Evolutionary conservation across 2,113 vertebrate genomes (phyloP).

Genomic region (Nanorana parkeri): DNA sequence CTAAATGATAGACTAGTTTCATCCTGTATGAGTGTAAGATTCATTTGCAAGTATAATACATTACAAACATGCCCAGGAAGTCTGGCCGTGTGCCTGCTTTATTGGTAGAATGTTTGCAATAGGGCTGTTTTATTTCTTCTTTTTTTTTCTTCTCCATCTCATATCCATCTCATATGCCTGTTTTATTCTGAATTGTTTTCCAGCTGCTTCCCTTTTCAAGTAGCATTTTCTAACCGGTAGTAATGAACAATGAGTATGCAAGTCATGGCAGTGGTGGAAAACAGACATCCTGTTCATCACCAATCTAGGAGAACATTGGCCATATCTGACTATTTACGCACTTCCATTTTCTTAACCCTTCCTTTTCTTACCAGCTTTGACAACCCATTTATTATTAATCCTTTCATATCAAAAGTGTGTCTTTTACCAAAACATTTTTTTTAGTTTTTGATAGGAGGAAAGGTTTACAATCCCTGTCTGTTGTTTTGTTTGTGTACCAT

Average conservation of each 20-base stretch:
- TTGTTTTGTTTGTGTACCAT: too few relatives aligned
- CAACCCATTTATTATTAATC: too few relatives aligned
- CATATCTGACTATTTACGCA: background rate
- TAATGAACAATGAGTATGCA: slow-evolving; percentile 25
- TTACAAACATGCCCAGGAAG: background rate
- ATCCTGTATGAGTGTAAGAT: too few relatives aligned
- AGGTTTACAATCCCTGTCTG: too few relatives aligned
- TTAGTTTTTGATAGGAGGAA: too few relatives aligned
- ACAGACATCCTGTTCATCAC: slow-evolving; percentile 43
- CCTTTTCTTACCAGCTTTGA: background rate
- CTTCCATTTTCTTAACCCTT: background rate
- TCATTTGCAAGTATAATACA: too few relatives aligned
- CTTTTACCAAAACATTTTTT: too few relatives aligned
- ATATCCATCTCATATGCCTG: background rate
- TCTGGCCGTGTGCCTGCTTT: background rate
- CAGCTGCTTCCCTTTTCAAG: slow-evolving; percentile 44
- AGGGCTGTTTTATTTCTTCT: background rate
- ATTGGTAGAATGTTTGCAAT: too few relatives aligned
- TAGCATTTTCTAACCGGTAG: background rate
- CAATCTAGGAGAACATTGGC: background rate
- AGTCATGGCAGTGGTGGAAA: background rate
- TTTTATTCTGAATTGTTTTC: background rate
- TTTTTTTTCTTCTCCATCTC: background rate
- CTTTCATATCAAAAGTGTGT: too few relatives aligned
- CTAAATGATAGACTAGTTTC: too few relatives aligned